phyloP scores from a whole-genome alignment of 2,113 vertebrate genomes.

The Emydura subglobosa region DNA sequence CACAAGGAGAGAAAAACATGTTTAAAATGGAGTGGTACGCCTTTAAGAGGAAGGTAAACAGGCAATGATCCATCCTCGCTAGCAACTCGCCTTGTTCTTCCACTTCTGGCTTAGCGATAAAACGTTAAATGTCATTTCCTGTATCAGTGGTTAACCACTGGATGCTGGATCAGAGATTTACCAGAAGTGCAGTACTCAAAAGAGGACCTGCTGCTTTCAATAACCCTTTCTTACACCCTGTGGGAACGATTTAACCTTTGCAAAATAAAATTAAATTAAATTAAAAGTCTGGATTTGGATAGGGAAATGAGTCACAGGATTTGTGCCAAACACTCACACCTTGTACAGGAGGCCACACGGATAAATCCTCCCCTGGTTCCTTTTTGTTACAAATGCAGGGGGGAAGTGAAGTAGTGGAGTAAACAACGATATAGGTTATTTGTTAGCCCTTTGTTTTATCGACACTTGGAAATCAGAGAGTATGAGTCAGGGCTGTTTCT shows the following conservation, averaged over 20 bases:
- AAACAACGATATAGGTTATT: not conserved
- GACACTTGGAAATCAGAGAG: not conserved
- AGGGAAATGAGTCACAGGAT: not conserved
- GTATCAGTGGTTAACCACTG: slow-evolving; percentile 84
- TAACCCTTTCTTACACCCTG: slow-evolving; percentile 75
- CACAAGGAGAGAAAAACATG: not conserved
- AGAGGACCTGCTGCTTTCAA: slow-evolving; percentile 76
- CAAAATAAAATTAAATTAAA: not conserved
- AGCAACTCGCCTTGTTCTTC: slow-evolving; percentile 82
- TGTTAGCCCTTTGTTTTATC: not conserved
- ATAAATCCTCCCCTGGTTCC: not conserved
- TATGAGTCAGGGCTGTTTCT: not conserved
- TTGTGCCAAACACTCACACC: not conserved
- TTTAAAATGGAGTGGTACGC: slow-evolving; percentile 55
- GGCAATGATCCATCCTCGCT: slow-evolving; percentile 75
- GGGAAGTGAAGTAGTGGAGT: not conserved
- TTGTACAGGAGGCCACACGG: not conserved
- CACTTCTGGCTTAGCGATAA: slow-evolving; percentile 83
- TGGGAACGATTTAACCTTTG: slow-evolving; percentile 77
- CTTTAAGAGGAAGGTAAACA: slow-evolving; percentile 78
- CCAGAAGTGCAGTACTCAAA: slow-evolving; percentile 81
- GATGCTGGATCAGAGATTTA: slow-evolving; percentile 83
- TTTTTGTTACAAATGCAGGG: not conserved
- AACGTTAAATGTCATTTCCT: slow-evolving; percentile 85
- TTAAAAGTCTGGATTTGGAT: slow-evolving; percentile 14